Evolutionary conservation across 1,140 invertebrate species (phyloP), one percentile per base, ranked within the genome.

Genomic region (Cephus cinctus): DNA sequence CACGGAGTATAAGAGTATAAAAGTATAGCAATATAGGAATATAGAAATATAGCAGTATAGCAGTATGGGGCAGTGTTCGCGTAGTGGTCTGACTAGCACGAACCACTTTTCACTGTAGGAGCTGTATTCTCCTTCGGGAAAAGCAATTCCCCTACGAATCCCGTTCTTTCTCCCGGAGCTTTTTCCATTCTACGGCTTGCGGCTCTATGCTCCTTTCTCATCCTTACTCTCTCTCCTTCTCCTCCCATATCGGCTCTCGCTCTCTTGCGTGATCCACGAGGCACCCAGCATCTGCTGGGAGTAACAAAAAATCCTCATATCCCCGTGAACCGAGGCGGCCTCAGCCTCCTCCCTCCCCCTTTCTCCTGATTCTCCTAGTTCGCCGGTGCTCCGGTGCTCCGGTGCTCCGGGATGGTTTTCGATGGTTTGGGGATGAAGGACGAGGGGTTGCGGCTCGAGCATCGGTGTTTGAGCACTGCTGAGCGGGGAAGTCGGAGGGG

Each of bases 251-350:
- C 23, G 5, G 16, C 11, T 12, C 27, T 42, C 3, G 11, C 12
- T 12, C 5, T n/a, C 36, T 46, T n/a, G 34, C 35, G 44, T 48
- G 43, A 41, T 54, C 41, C 52, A 44, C 46, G 49, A 49, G 44
- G 51, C 45, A 47, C n/a, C n/a, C 43, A 57, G 55, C 55, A 55
- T 57, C 55, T 52, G 52, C 43, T 34, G 43, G 47, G 32, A 43
- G 55, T 40, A 55, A 57, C 51, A 59, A 59, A 54, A 57, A 59
- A 59, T 54, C 52, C 35, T 57, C 44, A 47, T 57, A 57, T 48
- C 50, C 20, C 21, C 39, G 39, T 25, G 18, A 41, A 25, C 39
- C 39, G 16, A 41, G 21, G 19, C 21, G 30, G 22, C 6, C 20
- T 23, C 20, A 40, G 20, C 15, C 6, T n/a, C 21, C 16, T 25